Base-by-base conservation (phyloP, 2,797 vertebrate species). In the Protosalanx chinensis region DNA sequence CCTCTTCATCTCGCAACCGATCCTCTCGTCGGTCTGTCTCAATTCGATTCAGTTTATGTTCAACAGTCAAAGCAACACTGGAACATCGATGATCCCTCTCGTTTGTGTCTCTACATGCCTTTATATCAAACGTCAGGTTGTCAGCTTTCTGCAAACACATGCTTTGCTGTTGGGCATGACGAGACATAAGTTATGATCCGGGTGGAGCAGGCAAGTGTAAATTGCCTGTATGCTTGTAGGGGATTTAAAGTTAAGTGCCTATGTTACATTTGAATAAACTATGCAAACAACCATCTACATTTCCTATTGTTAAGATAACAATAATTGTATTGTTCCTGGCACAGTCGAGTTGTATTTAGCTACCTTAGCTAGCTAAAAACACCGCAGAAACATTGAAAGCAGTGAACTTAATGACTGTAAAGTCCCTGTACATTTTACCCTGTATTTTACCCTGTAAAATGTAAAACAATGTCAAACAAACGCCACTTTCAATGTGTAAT, bases 71-170 rank as follows among this genome's bases (percentile, higher is more conserved):
- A 53, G 46, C 27, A 3, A 66, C 4, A 66, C 13, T n/a, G 41
- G 1, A 53, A 66, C 46, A 53, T 13, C 41, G 10, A 46, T 46
- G 13, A 46, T 46, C 41, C 23, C 23, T 58, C 67, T 67, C 23
- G 12, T 70, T 18, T 15, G 35, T 37, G 53, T 77, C 65, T 76
- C 56, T 74, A 49, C 72, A 32, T 23, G 72, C 68, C 67, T 71
- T 71, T 41, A 67, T 57, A 35, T 33, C 13, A 68, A 37, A 66
- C 51, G 61, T 49, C 61, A 67, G 41, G 56, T 33, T 5, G 51
- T 51, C 79, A 64, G 71, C 77, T 59, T 74, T 78, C 72, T 72
- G 64, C 73, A 74, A 33, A 72, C 57, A 64, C 66, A 61, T 67
- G 20, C 12, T 57, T n/a, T 35, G 5, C 46, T 56, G 41, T 18